These are phyloP conservation scores for Scaptomyza cyrtandrae DNA, from an alignment of 2,888 invertebrate genomes.

Conservation along the genomic window DNA sequence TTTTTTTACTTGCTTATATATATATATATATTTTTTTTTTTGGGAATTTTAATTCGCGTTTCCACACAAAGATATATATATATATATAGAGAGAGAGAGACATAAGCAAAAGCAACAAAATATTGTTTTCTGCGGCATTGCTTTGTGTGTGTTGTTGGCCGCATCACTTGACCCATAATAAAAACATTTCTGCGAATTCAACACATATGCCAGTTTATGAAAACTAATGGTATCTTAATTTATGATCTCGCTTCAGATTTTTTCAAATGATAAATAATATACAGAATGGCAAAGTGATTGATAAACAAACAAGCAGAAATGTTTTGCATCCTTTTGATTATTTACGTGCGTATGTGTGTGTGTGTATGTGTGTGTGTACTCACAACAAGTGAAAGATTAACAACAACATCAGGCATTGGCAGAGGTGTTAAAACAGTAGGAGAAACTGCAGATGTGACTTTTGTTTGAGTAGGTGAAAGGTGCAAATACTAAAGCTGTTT, in stretches of 20 bases:
- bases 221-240: conserved; percentile 62
- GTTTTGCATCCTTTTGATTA: conserved; percentile 11
- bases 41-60: conserved; percentile 28
- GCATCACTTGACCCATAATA: conserved; percentile 55
- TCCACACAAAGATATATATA: conserved; percentile 33
- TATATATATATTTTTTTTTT: conserved; percentile 12
- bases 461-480: conserved; percentile 40
- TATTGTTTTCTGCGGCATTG: conserved; percentile 7
- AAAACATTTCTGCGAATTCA: conserved; percentile 53
- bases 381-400: neutral
- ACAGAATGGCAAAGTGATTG: conserved; percentile 29
- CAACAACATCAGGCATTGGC: neutral
- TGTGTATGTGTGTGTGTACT: too few relatives aligned
- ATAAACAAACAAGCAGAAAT: conserved; percentile 57
- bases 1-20: conserved; percentile 24
- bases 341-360: neutral
- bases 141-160: conserved; percentile 12
- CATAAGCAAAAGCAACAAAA: conserved; percentile 1
- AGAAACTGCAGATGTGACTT: conserved; percentile 35
- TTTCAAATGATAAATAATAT: conserved; percentile 59
- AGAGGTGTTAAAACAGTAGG: conserved; percentile 20
- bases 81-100: neutral
- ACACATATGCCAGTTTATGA: conserved; percentile 29
- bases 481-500: conserved; percentile 29
- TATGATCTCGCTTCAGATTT: conserved; percentile 47